phyloP scores from a whole-genome alignment of 2,888 invertebrate genomes.

The Baronia brevicornis region DNA sequence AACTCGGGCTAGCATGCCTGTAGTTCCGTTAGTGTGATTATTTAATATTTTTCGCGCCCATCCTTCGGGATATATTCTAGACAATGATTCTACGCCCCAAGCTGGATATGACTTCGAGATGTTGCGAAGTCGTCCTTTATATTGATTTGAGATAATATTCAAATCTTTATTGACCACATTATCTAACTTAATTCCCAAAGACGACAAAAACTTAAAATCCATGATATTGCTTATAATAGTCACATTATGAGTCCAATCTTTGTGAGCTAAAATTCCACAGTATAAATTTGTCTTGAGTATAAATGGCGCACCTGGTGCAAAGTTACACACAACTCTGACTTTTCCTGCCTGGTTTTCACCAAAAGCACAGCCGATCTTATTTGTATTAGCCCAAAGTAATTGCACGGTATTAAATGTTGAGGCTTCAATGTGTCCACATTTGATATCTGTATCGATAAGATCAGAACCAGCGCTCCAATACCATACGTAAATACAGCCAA shows the following conservation, averaged over 20 bases:
- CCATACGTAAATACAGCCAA: slow-evolving; percentile 60
- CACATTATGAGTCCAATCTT: slow-evolving; percentile 22
- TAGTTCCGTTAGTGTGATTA: slow-evolving; percentile 37
- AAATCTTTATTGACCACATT: slow-evolving; percentile 5
- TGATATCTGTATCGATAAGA: slow-evolving; percentile 39
- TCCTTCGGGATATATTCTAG: slow-evolving; percentile 33
- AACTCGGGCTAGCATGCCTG: slow-evolving; percentile 40
- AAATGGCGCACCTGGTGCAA: slow-evolving; percentile 59
- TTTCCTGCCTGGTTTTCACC: slow-evolving; percentile 39
- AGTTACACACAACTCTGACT: slow-evolving; percentile 55
- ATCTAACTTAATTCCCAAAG: slow-evolving; percentile 31
- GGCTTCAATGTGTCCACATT: slow-evolving; percentile 47
- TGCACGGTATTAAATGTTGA: slow-evolving; percentile 48
- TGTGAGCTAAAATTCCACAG: slow-evolving; percentile 48
- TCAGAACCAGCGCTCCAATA: slow-evolving; percentile 43
- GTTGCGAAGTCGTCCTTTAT: not conserved
- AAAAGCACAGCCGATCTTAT: slow-evolving; percentile 60
- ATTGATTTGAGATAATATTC: not conserved
- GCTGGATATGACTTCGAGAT: slow-evolving; percentile 4
- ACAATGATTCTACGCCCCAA: slow-evolving; percentile 40
- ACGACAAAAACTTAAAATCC: slow-evolving; percentile 25
- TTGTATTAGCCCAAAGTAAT: slow-evolving; percentile 55
- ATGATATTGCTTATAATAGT: slow-evolving; percentile 23
- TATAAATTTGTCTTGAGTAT: slow-evolving; percentile 39
- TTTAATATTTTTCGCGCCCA: slow-evolving; percentile 31